phyloP scores from a whole-genome alignment of 2,888 invertebrate species.

The Epinotia bilunana region DNA sequence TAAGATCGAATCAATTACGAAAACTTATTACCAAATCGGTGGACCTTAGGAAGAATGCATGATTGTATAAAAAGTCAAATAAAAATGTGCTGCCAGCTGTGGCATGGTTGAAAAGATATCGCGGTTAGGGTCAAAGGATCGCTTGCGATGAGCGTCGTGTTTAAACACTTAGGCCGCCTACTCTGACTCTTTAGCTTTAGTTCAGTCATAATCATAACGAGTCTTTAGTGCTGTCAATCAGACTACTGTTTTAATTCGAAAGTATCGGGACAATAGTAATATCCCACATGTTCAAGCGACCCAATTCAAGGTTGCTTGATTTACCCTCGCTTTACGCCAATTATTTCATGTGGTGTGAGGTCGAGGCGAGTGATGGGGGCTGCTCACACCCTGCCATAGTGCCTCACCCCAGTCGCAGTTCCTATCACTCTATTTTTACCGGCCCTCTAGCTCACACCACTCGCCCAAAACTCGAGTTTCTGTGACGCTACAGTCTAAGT shows the following conservation, averaged over 20 bases:
- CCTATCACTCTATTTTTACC: constrained; percentile 82
- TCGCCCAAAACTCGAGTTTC: constrained; percentile 54
- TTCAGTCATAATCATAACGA: no score
- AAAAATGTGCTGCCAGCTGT: no score
- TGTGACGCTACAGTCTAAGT: constrained; percentile 47
- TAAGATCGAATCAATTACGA: no score
- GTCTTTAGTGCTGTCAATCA: background rate
- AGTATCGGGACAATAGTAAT: background rate
- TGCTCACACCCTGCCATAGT: constrained; percentile 82
- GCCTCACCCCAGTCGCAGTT: constrained; percentile 80
- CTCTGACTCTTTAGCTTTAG: no score
- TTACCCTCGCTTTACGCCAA: constrained; percentile 1
- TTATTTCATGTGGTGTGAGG: constrained; percentile 35
- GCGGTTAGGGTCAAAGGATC: no score
- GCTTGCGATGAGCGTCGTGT: no score
- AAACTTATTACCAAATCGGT: no score
- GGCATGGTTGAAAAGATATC: no score
- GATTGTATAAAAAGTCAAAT: no score
- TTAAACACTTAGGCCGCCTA: no score
- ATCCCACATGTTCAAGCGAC: background rate
- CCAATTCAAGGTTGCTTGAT: constrained; percentile 16
- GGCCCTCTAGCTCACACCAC: constrained; percentile 78
- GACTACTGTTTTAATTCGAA: background rate
- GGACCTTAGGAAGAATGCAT: no score
- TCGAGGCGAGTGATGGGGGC: constrained; percentile 69